Evolutionary conservation across 2,888 invertebrate species (phyloP).

Genomic region (Patella caerulea): DNA sequence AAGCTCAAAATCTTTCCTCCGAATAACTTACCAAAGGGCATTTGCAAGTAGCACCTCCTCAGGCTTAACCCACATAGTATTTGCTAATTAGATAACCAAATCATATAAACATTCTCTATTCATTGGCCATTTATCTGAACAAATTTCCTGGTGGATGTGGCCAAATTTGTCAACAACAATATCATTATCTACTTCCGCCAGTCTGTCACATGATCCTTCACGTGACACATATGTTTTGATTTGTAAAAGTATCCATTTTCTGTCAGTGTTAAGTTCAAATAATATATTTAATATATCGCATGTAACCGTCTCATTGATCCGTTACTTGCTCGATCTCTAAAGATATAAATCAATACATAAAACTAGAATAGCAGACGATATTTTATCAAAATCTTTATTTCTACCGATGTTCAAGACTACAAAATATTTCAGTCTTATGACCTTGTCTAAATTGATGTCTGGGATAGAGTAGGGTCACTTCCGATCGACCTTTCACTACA

Average conservation of each 20-base stretch:
- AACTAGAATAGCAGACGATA: too few relatives aligned
- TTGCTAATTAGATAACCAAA: background rate
- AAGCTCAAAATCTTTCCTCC: too few relatives aligned
- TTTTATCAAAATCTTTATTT: too few relatives aligned
- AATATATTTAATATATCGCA: too few relatives aligned
- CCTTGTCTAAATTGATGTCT: background rate
- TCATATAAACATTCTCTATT: background rate
- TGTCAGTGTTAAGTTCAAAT: too few relatives aligned
- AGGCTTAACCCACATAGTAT: conserved; percentile 93
- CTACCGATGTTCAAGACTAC: too few relatives aligned
- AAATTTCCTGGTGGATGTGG: too few relatives aligned
- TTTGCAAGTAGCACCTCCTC: conserved; percentile 92
- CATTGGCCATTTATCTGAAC: background rate
- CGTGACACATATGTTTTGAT: too few relatives aligned
- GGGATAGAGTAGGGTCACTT: background rate
- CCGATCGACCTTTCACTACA: conserved; percentile 26
- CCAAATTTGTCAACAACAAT: conserved; percentile 1
- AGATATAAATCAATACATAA: too few relatives aligned
- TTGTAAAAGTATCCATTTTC: too few relatives aligned
- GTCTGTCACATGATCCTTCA: background rate
- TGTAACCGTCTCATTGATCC: too few relatives aligned
- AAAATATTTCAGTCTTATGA: background rate
- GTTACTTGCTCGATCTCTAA: too few relatives aligned
- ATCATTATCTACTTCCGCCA: background rate
- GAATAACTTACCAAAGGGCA: conserved; percentile 86